These are phyloP conservation scores for Enoplosus armatus DNA, from an alignment of 2,797 vertebrate genomes.

Conservation along the genomic window DNA sequence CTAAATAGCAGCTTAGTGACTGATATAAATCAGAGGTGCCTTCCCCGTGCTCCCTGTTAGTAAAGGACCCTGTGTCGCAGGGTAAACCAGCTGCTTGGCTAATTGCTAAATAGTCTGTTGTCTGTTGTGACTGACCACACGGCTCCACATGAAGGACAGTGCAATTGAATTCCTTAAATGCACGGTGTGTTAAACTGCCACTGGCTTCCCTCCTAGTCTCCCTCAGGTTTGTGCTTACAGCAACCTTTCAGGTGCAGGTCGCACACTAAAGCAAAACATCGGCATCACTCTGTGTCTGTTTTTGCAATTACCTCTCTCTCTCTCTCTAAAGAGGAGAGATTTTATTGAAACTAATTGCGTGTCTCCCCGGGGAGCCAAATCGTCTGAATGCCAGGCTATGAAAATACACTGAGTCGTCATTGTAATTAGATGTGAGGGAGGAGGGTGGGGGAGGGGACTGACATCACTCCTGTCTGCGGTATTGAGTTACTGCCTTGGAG, in stretches of 20 bases:
- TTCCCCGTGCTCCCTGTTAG: conserved; percentile 11
- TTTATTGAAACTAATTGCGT: conserved; percentile 85
- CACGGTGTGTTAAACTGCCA: conserved; percentile 57
- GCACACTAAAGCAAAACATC: conserved; percentile 62
- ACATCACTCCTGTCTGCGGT: conserved; percentile 79
- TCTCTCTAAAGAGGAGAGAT: conserved; percentile 63
- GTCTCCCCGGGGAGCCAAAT: conserved; percentile 78
- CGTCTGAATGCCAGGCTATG: conserved; percentile 81
- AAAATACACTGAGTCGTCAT: conserved; percentile 82
- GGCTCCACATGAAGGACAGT: conserved; percentile 28
- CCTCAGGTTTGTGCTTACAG: conserved; percentile 36
- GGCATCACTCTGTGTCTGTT: conserved; percentile 68
- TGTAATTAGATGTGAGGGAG: conserved; percentile 83
- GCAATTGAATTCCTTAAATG: conserved; percentile 51
- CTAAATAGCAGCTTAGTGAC: background rate
- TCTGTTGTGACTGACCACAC: conserved; percentile 47
- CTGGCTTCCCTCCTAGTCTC: conserved; percentile 56
- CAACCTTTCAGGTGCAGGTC: conserved; percentile 63
- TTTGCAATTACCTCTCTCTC: conserved; percentile 70
- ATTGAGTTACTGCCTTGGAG: conserved; percentile 77
- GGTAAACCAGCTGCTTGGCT: conserved; percentile 40
- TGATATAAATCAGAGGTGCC: conserved; percentile 9
- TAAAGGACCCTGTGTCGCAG: background rate
- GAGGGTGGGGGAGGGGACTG: conserved; percentile 73
- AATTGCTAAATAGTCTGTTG: conserved; percentile 47